Percentiles rank a stretch among this genome's conserved stretches.
phyloP scores from a whole-genome alignment of 2,797 vertebrate species.

The Poeciliopsis gracilis region DNA sequence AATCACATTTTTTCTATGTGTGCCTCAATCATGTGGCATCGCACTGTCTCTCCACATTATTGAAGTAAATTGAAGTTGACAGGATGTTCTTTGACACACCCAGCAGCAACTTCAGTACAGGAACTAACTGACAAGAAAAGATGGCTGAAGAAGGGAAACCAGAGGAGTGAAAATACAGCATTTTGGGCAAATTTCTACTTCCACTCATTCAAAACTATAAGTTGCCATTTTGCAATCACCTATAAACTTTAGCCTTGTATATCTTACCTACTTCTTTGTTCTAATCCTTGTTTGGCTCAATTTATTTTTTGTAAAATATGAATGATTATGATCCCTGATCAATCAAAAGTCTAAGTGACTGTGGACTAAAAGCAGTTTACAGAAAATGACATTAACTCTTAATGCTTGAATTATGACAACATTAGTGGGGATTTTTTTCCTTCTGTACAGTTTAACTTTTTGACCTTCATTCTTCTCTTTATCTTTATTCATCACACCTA shows the following conservation, averaged over 20 bases:
- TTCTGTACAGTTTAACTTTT: not conserved
- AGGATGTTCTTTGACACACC: constrained; percentile 69
- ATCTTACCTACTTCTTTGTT: not conserved
- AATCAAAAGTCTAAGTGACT: not conserved
- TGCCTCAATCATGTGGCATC: constrained; percentile 20
- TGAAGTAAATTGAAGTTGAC: constrained; percentile 51
- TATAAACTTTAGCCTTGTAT: not conserved
- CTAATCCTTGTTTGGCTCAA: not conserved
- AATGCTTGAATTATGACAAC: not conserved
- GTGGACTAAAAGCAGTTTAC: not conserved
- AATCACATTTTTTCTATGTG: constrained; percentile 15
- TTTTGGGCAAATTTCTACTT: not conserved
- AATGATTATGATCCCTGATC: not conserved
- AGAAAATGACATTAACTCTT: not conserved
- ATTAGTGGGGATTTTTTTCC: not conserved
- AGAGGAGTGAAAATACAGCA: constrained; percentile 13
- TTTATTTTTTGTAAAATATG: not conserved
- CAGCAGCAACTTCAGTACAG: constrained; percentile 43
- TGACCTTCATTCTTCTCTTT: not conserved
- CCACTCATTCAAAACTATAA: not conserved
- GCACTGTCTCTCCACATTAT: constrained; percentile 26
- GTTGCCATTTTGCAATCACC: not conserved
- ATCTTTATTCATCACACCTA: not conserved
- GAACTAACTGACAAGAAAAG: constrained; percentile 32
- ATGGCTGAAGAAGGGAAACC: constrained; percentile 2